Base-by-base conservation (phyloP, 2,797 vertebrate genomes). In the Rhinatrema bivittatum region DNA sequence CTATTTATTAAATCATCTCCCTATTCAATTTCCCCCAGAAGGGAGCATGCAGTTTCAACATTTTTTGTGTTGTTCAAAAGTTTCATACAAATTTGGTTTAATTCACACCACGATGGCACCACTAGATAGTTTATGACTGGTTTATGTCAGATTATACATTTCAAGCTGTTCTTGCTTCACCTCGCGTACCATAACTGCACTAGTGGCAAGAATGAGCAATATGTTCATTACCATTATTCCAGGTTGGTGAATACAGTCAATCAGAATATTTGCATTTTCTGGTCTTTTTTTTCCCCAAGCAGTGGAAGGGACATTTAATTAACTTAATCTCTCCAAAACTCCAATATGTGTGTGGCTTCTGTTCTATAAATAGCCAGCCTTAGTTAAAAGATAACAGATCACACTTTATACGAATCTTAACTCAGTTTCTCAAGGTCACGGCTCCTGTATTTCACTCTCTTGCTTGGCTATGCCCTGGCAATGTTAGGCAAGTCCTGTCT, bases 251-350 rank as follows among this genome's bases (percentile, higher is more conserved):
- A 51, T 18, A 38, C 3, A 21, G 24, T 3, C 12, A 2, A 17
- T 24, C 35, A 34, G 9, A 40, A 28, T 32, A 60, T 53, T 5
- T 39, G 14, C 19, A 23, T 12, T n/a, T 22, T 35, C 48, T 39
- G 39, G 38, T 31, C 35, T 28, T 44, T n/a, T 38, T 27, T 34
- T 31, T 51, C 56, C 47, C 49, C 56, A 36, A 28, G 5, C 11
- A 16, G 37, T 34, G 32, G 60, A 37, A 51, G 42, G 17, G 32
- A 42, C 39, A 57, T 50, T 46, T 34, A 55, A 38, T 65, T 57
- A 42, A 65, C 61, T 56, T 55, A 52, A 58, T 48, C 56, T 45
- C 62, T 66, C 46, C 51, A 52, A 69, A 67, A 39, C 30, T 60
- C 53, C 36, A 37, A 29, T 12, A 42, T 23, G 42, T 1, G 2